Evolutionary conservation across 2,113 vertebrate species (phyloP).

Genomic region (Cyprinodon brontotheroides): DNA sequence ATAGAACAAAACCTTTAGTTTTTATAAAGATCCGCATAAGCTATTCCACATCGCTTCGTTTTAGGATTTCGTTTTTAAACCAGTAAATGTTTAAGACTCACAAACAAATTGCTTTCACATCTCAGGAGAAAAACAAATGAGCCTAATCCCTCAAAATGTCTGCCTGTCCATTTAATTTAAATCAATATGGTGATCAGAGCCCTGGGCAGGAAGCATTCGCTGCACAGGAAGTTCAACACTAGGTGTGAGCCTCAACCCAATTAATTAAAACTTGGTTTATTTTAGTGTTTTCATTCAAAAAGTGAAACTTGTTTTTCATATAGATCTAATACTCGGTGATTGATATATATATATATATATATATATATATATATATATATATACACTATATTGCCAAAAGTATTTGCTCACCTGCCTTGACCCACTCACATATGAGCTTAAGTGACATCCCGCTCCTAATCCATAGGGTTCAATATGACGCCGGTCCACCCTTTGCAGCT

Average conservation of each 20-base stretch:
- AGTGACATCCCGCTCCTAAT: too few relatives aligned
- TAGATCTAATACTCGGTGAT: too few relatives aligned
- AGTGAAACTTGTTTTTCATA: background rate
- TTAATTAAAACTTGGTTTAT: background rate
- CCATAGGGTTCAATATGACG: too few relatives aligned
- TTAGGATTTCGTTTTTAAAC: background rate
- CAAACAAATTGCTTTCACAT: background rate
- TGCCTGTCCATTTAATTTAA: constrained; percentile 6
- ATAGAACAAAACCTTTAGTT: background rate
- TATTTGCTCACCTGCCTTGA: too few relatives aligned
- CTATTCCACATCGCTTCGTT: background rate
- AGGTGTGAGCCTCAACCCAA: constrained; percentile 12
- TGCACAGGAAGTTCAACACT: constrained; percentile 43
- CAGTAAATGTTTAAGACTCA: background rate
- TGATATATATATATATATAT: too few relatives aligned
- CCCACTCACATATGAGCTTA: too few relatives aligned
- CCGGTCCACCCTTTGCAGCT: too few relatives aligned
- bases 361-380: too few relatives aligned
- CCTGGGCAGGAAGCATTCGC: constrained; percentile 19
- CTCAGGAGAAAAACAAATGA: background rate
- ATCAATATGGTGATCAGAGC: constrained; percentile 4
- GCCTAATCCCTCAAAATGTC: constrained; percentile 6
- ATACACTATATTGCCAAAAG: too few relatives aligned
- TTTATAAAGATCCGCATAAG: background rate
- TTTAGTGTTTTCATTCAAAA: background rate